These are phyloP conservation scores for Anthoscopus minutus DNA, from an alignment of 2,113 vertebrate genomes.

Conservation along the genomic window DNA sequence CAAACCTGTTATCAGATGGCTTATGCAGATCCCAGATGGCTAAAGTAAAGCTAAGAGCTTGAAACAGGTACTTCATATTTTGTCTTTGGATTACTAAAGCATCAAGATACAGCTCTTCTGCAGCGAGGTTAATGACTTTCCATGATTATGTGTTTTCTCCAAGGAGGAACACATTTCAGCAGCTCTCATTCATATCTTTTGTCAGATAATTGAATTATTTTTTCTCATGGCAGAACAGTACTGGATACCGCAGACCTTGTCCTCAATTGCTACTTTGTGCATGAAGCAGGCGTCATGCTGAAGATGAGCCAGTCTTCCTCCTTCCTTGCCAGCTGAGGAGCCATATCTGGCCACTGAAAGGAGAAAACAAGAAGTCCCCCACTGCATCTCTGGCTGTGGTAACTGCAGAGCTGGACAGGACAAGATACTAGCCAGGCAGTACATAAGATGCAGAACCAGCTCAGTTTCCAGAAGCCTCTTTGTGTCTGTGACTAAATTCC, in stretches of 20 bases:
- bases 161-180: neutral
- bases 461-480: neutral
- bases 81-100: neutral
- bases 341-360: neutral
- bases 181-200: neutral
- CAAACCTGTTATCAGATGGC: conserved; percentile 29
- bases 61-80: neutral
- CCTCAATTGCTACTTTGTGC: neutral
- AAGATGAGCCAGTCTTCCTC: neutral
- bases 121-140: neutral
- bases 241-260: neutral
- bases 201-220: neutral
- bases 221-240: neutral
- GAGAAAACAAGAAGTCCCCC: neutral
- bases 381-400: accelerated
- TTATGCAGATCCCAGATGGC: conserved; percentile 29
- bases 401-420: neutral
- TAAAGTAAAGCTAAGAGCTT: neutral
- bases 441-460: neutral
- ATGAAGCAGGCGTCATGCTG: neutral
- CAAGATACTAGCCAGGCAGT: neutral
- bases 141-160: neutral
- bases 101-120: neutral
- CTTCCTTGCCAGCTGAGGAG: neutral
- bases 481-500: neutral